These are phyloP conservation scores for Microvelia longipes DNA, from an alignment of 1,140 invertebrate genomes.

Conservation along the genomic window DNA sequence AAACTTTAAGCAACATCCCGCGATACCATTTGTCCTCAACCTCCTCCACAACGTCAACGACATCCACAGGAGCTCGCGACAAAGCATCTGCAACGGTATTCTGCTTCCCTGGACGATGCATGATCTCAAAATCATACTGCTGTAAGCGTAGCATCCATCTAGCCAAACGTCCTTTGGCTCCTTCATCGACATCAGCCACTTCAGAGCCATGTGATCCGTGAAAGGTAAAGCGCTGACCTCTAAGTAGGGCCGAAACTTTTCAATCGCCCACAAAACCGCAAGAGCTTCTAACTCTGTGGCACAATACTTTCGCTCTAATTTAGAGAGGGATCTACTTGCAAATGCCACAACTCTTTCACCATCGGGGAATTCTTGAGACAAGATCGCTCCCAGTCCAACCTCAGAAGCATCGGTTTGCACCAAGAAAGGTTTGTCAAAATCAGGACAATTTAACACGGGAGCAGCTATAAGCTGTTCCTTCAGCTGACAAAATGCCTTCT, in stretches of 20 bases:
- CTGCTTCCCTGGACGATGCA: slow-evolving; percentile 16
- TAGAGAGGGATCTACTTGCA: slow-evolving; percentile 28
- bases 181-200: slow-evolving; percentile 31
- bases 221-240: slow-evolving; percentile 28
- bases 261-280: slow-evolving; percentile 29
- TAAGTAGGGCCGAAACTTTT: slow-evolving; percentile 26
- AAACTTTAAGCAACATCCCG: not conserved
- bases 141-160: slow-evolving; percentile 25
- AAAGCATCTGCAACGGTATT: slow-evolving; percentile 16
- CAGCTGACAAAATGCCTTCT: slow-evolving; percentile 19
- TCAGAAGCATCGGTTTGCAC: slow-evolving; percentile 24
- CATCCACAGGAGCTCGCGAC: not conserved
- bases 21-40: not conserved
- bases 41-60: not conserved
- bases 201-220: slow-evolving; percentile 32
- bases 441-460: slow-evolving; percentile 19
- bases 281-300: slow-evolving; percentile 32
- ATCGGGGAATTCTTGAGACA: slow-evolving; percentile 21
- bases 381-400: slow-evolving; percentile 22
- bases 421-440: slow-evolving; percentile 20
- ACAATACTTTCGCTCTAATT: slow-evolving; percentile 30
- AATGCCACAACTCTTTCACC: slow-evolving; percentile 28
- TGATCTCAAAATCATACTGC: slow-evolving; percentile 22
- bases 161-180: slow-evolving; percentile 29
- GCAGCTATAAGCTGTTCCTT: slow-evolving; percentile 17